Evolutionary conservation across 2,797 vertebrate genomes (phyloP), one percentile per base, ranked within the genome.

Genomic region (Serranus cabrilla): DNA sequence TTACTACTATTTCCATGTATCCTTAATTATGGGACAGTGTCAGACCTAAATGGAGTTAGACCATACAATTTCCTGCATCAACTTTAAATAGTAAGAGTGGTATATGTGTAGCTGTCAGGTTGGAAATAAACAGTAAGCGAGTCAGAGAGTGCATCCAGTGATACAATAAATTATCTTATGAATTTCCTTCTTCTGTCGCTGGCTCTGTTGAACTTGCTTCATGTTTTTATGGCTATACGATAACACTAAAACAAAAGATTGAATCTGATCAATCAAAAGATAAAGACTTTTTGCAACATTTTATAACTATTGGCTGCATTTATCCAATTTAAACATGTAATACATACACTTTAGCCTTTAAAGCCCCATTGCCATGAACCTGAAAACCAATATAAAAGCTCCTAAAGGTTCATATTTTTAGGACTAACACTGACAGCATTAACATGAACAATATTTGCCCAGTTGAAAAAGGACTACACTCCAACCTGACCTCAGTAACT

Each of bases 401-500:
- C 49, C 10, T 45, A 58, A 51, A 20, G 42, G 16, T 66, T 50
- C 39, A 63, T 16, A 62, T 72, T 74, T 70, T 27, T 12, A n/a
- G 37, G 20, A 13, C 17, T 27, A 65, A 52, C 51, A 59, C 50
- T 45, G 39, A 50, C 51, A n/a, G 23, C 45, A 73, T 61, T 82
- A 82, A 58, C 69, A 55, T 10, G 20, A 70, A 47, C 43, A 64
- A 47, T 23, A 76, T 76, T 52, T 74, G 61, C 39, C 46, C 14
- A 11, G 31, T 45, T 79, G 47, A 83, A 63, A 74, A 68, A 74
- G 51, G 58, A 85, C 71, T 34, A 21, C 54, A 61, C 64, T 72
- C 40, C 46, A 87, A 46, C 76, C 78, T 84, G 70, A 89, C 82
- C 76, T 82, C 75, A 55, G 74, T 59, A 76, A 71, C 66, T 91